Evolutionary conservation across 1,140 invertebrate species (phyloP).

Genomic region (Nasonia giraulti): DNA sequence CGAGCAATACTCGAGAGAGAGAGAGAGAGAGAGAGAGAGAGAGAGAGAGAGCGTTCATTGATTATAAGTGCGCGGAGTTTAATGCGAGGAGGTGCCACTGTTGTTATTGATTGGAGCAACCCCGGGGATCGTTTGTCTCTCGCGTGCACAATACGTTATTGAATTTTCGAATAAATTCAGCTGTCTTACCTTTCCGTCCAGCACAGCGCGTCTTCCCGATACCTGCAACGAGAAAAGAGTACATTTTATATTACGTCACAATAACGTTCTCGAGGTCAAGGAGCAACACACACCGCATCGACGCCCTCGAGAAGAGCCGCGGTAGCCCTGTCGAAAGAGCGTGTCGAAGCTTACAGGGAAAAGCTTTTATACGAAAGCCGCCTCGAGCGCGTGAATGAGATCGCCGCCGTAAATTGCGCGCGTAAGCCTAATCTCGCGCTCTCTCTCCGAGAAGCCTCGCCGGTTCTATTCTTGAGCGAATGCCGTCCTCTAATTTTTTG

Average conservation of each 20-base stretch:
- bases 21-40: too few relatives aligned
- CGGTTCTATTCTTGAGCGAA: too few relatives aligned
- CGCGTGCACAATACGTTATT: neutral
- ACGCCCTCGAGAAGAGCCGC: neutral
- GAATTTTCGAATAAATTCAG: conserved; percentile 17
- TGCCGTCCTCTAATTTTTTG: neutral
- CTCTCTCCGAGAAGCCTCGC: too few relatives aligned
- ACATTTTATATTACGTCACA: too few relatives aligned
- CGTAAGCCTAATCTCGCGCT: conserved; percentile 71
- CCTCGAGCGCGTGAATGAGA: conserved; percentile 66
- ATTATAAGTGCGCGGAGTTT: neutral
- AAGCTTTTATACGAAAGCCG: conserved; percentile 74
- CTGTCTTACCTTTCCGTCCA: conserved; percentile 83
- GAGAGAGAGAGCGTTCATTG: neutral
- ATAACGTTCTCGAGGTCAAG: conserved; percentile 41
- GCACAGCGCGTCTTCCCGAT: conserved; percentile 84
- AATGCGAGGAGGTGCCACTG: neutral
- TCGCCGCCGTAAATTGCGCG: conserved; percentile 72
- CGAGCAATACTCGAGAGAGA: neutral
- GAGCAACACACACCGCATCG: neutral
- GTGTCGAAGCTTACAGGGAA: conserved; percentile 74
- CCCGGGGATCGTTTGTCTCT: too few relatives aligned
- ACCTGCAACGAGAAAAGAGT: conserved; percentile 75
- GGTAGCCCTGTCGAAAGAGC: conserved; percentile 54
- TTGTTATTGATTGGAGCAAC: neutral